phyloP scores from a whole-genome alignment of 2,113 vertebrate genomes.

The Rhadina sibilatrix region DNA sequence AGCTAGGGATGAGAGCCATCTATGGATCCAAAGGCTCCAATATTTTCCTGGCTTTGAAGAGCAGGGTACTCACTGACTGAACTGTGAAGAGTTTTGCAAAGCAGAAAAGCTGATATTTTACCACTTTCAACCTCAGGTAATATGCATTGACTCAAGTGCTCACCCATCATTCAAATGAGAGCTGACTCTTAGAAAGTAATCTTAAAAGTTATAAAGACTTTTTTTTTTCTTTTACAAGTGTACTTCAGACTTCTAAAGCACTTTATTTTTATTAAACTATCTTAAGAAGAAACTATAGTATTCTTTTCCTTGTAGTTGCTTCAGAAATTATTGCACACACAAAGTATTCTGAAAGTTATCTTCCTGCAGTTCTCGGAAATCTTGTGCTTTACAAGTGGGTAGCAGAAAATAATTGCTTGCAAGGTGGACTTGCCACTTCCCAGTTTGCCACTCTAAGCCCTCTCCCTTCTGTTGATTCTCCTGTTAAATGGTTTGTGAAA shows the following conservation, averaged over 20 bases:
- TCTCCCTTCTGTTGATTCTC: neutral
- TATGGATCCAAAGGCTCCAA: neutral
- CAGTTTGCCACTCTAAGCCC: neutral
- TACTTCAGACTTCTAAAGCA: neutral
- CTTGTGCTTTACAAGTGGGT: neutral
- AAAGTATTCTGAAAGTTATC: neutral
- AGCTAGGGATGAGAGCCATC: neutral
- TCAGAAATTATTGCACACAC: neutral
- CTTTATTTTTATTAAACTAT: neutral
- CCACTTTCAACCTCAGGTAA: neutral
- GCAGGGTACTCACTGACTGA: neutral
- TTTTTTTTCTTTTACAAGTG: neutral
- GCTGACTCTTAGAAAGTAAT: neutral
- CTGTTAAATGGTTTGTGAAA: neutral
- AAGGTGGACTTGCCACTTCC: neutral
- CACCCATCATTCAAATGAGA: neutral
- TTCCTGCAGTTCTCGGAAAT: neutral
- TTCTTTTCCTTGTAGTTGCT: neutral
- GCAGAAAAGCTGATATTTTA: neutral
- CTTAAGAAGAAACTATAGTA: neutral
- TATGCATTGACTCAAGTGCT: neutral
- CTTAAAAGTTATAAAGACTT: neutral
- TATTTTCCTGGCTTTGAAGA: neutral
- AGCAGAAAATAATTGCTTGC: neutral
- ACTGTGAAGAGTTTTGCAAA: neutral